A percentile compares a stretch with the other conserved stretches of the same genome.
phyloP scores from a whole-genome alignment of 2,113 vertebrate genomes.

The Melanerpes formicivorus region DNA sequence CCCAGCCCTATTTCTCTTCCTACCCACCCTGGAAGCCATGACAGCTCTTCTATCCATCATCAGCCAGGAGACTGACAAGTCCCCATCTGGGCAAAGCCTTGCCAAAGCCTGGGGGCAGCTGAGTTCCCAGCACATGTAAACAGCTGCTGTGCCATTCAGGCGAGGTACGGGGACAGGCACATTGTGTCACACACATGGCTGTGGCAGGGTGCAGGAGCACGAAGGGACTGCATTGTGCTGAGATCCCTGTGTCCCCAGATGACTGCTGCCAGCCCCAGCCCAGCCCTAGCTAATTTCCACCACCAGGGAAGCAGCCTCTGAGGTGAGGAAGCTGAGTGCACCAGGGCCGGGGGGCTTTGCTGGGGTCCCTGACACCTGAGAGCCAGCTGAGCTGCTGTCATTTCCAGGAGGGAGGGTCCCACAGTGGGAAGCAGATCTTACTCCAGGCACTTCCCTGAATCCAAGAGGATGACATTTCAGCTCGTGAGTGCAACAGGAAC shows the following conservation, averaged over 20 bases:
- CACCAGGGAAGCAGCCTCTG: not conserved
- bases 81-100: not conserved
- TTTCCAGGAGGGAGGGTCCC: not conserved
- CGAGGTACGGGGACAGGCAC: not conserved
- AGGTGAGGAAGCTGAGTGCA: accelerated
- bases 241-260: not conserved
- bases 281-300: not conserved
- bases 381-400: accelerated
- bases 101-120: not conserved
- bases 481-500: not conserved
- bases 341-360: not conserved
- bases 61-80: not conserved
- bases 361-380: not conserved
- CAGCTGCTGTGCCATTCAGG: not conserved
- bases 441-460: not conserved
- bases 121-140: not conserved
- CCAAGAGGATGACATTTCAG: accelerated
- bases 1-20: not conserved
- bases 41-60: not conserved
- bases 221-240: conserved; percentile 10
- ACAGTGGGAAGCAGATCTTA: not conserved
- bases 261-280: not conserved
- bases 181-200: conserved; percentile 28
- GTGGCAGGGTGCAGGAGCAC: not conserved
- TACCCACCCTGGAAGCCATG: conserved; percentile 1